These are phyloP conservation scores for Dryas iulia DNA, from an alignment of 1,140 invertebrate species.

Conservation along the genomic window DNA sequence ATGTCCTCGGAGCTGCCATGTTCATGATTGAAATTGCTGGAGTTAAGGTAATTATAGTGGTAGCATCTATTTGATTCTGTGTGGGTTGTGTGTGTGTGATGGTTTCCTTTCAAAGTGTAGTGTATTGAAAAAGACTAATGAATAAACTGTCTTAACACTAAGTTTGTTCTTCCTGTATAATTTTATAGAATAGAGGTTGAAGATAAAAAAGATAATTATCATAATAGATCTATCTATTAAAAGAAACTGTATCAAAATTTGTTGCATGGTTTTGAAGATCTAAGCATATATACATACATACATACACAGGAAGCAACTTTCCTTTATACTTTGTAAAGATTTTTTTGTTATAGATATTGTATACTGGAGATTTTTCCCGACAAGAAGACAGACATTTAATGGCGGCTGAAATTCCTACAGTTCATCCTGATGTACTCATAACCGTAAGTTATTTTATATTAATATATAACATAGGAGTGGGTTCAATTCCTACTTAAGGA, in stretches of 20 bases:
- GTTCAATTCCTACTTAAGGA: no score
- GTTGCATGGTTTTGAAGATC: no score
- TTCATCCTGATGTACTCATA: constrained; percentile 98
- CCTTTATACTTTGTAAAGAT: background rate
- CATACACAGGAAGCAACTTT: no score
- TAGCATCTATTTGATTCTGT: background rate
- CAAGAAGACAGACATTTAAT: constrained; percentile 99
- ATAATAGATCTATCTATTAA: no score
- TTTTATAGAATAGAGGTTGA: no score
- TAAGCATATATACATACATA: no score
- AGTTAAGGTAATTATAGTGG: constrained; percentile 85
- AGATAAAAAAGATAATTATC: no score
- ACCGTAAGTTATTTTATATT: constrained; percentile 81
- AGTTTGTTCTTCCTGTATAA: no score
- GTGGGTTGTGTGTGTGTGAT: background rate
- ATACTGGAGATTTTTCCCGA: constrained; percentile 99
- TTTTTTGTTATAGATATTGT: constrained; percentile 86
- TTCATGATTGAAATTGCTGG: constrained; percentile 99
- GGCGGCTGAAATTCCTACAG: constrained; percentile 98
- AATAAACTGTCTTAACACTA: no score
- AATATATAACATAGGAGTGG: no score
- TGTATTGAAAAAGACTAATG: no score
- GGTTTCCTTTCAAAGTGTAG: background rate
- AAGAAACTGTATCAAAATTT: no score
- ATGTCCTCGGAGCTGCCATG: constrained; percentile 99